A percentile compares a stretch with the other conserved stretches of the same genome.
Conservation (phyloP, 1,140 invertebrate species). For the Agraylea sexmaculata region DNA sequence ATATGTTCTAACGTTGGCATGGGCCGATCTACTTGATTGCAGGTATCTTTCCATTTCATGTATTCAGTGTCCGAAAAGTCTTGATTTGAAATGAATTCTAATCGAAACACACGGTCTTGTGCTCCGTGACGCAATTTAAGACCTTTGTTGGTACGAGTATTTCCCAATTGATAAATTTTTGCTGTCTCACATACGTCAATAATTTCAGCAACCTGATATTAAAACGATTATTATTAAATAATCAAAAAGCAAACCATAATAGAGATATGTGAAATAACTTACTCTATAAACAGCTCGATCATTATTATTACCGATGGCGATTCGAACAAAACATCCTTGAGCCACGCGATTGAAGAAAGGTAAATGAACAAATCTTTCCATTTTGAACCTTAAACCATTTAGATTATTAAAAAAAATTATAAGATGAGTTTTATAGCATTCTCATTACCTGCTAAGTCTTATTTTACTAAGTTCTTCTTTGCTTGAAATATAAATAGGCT, state of each 20-base stretch:
- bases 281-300: constrained; percentile 80
- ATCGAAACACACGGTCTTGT: constrained; percentile 83
- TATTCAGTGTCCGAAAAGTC: constrained; percentile 91
- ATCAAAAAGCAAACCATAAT: constrained; percentile 1
- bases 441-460: constrained; percentile 53
- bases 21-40: constrained; percentile 58
- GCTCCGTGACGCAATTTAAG: constrained; percentile 67
- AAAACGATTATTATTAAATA: constrained; percentile 25
- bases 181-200: constrained; percentile 90
- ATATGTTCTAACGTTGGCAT: constrained; percentile 79
- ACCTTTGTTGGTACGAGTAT: constrained; percentile 87
- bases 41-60: constrained; percentile 82
- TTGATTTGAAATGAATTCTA: constrained; percentile 97
- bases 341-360: constrained; percentile 89
- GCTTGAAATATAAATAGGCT: constrained; percentile 52
- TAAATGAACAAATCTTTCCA: constrained; percentile 90
- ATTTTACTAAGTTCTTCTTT: constrained; percentile 81
- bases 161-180: constrained; percentile 84
- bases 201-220: constrained; percentile 68
- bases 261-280: constrained; percentile 16
- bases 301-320: constrained; percentile 90
- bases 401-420: background rate
- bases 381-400: constrained; percentile 56
- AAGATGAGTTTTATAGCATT: background rate
- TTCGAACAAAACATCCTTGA: constrained; percentile 87